Percentiles rank a stretch among this genome's conserved stretches.
Conservation (phyloP, 2,113 vertebrate genomes). For the Eudyptes chrysolophus region DNA sequence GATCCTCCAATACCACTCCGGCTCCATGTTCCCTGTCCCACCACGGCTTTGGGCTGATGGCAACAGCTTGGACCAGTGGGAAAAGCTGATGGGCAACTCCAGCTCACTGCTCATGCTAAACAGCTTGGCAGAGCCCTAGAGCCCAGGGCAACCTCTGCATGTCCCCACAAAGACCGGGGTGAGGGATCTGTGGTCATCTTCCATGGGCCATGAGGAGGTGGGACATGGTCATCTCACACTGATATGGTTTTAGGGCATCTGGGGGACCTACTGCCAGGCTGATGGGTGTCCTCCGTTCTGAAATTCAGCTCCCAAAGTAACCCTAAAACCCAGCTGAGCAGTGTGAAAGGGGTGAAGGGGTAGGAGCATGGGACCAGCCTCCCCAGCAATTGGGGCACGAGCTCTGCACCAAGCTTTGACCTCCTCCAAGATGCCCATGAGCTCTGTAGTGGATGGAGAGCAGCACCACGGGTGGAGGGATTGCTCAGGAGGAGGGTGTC, state of each 20-base stretch:
- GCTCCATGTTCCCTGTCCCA: background rate
- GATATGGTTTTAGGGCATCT: rapidly evolving
- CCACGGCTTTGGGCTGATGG: background rate
- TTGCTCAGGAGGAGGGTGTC: background rate
- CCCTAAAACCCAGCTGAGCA: background rate
- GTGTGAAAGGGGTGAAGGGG: background rate
- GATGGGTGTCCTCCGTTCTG: background rate
- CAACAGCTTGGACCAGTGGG: background rate
- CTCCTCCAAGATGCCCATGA: background rate
- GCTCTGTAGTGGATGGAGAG: background rate
- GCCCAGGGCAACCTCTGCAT: background rate
- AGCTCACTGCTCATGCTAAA: background rate
- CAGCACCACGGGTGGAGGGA: background rate
- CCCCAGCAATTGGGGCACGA: rapidly evolving
- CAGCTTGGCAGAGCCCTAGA: background rate
- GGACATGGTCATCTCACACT: background rate
- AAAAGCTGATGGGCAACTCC: background rate
- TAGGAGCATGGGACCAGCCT: background rate
- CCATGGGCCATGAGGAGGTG: too few relatives aligned
- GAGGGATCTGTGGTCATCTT: background rate
- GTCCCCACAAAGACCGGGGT: rapidly evolving
- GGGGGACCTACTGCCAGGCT: background rate
- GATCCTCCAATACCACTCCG: background rate
- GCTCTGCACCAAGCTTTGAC: background rate
- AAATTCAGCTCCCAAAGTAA: background rate